phyloP scores from a whole-genome alignment of 2,888 invertebrate genomes.

The Dicranocentrus wangi region DNA sequence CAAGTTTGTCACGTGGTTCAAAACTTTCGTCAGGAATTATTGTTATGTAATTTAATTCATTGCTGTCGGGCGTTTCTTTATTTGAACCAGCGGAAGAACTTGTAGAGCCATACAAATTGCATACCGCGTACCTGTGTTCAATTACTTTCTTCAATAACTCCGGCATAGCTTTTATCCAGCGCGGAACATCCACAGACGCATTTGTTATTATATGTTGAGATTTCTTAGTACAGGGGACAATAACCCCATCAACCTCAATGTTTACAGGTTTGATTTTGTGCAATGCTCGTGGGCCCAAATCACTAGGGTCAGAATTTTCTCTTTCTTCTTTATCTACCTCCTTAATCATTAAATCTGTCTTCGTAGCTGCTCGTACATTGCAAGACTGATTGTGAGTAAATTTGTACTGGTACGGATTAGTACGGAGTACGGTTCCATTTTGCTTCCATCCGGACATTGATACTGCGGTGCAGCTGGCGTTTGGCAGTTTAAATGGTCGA shows the following conservation, averaged over 20 bases:
- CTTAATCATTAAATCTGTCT: background rate
- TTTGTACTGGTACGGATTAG: background rate
- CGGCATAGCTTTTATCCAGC: conserved; percentile 59
- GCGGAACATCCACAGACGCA: background rate
- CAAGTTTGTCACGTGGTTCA: conserved; percentile 13
- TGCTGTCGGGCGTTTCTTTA: background rate
- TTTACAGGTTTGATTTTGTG: background rate
- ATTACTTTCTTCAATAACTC: conserved; percentile 48
- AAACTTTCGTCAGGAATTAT: conserved; percentile 38
- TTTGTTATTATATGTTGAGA: conserved; percentile 6
- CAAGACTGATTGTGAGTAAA: background rate
- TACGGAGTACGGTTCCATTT: background rate
- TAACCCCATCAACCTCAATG: background rate
- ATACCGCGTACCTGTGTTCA: conserved; percentile 24
- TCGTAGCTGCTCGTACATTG: no score
- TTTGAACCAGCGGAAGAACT: background rate
- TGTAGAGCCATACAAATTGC: background rate
- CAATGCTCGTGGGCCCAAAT: no score
- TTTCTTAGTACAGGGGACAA: background rate
- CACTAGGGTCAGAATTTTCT: no score
- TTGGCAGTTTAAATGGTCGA: background rate
- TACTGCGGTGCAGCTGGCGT: background rate
- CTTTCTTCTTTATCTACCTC: background rate
- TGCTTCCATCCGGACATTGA: background rate
- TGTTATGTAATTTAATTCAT: conserved; percentile 7